Evolutionary conservation across 1,140 invertebrate species (phyloP), one percentile per base, ranked within the genome.

Genomic region (Diachasmimorpha longicaudata): DNA sequence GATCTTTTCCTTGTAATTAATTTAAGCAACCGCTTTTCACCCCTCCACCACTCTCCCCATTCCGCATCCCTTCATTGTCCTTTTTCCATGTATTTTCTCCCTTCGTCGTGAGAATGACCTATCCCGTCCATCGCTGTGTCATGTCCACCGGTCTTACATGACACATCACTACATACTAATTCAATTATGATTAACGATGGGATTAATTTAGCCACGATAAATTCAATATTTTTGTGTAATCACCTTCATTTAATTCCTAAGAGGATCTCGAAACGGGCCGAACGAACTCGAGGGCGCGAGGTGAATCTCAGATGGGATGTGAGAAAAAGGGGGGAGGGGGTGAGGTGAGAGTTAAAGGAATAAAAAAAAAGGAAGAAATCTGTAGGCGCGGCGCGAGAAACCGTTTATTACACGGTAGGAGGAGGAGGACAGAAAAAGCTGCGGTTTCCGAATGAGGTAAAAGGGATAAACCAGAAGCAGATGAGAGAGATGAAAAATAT

Each of bases 1-100:
- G 76, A 75, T 78, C 75, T 80, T 80, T 80, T 77, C 75, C 73
- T 77, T 77, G 75, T 80, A 80, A 80, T 80, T 80, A 80, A 80
- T 80, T 80, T 79, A 77, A 80, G 77, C 75, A 75, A 75, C 77
- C 79, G 72, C 77, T 70, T 76, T 78, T 63, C 58, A 63, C 58
- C 58, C 58, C 66, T 72, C 70, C 70, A n/a, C 73, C 70, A 72
- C 52, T 66, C 73, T 72, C 66, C 13, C 46, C n/a, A 63, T 13
- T 37, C 72, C 70, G 13, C 52, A 3, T 19, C 44, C 42, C 48
- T 48, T 66, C 70, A 77, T 71, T 77, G 79, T n/a, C 58, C 25
- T n/a, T 37, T 52, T 73, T 63, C 72, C 36, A 52, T n/a, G 21
- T 63, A 39, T 16, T 44, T 67, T 42, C 14, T 1, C 25, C 8